Evolutionary conservation across 1,140 invertebrate species (phyloP).

Genomic region (Drosophila sproati): DNA sequence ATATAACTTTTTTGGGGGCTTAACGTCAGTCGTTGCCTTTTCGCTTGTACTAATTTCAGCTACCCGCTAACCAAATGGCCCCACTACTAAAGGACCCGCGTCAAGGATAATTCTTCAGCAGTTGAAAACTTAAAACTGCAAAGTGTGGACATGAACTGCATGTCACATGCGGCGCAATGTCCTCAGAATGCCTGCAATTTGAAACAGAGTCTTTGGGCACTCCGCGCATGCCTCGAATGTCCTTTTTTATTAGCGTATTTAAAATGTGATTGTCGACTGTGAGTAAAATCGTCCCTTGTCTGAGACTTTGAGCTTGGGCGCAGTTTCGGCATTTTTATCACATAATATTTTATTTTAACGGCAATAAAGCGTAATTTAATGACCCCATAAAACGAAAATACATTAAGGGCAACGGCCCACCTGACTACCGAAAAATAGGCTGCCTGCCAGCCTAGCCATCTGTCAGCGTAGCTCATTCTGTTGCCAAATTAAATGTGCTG

Average conservation of each 20-base stretch:
- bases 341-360: constrained; percentile 83
- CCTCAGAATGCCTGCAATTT: constrained; percentile 18
- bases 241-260: constrained; percentile 58
- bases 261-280: constrained; percentile 39
- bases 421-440: background rate
- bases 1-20: background rate
- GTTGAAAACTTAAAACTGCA: background rate
- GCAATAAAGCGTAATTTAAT: constrained; percentile 84
- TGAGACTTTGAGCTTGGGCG: constrained; percentile 20
- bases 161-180: background rate
- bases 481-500: constrained; percentile 77
- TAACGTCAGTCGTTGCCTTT: constrained; percentile 2
- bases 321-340: constrained; percentile 73
- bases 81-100: constrained; percentile 4
- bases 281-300: background rate
- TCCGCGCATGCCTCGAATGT: constrained; percentile 12
- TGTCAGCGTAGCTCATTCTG: constrained; percentile 73
- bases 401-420: constrained; percentile 51
- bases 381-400: constrained; percentile 82
- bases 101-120: constrained; percentile 3
- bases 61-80: constrained; percentile 3
- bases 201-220: background rate
- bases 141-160: constrained; percentile 18
- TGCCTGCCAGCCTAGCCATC: constrained; percentile 47
- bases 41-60: constrained; percentile 4